Evolutionary conservation across 2,113 vertebrate genomes (phyloP).

Genomic region (Perca schrenkii): DNA sequence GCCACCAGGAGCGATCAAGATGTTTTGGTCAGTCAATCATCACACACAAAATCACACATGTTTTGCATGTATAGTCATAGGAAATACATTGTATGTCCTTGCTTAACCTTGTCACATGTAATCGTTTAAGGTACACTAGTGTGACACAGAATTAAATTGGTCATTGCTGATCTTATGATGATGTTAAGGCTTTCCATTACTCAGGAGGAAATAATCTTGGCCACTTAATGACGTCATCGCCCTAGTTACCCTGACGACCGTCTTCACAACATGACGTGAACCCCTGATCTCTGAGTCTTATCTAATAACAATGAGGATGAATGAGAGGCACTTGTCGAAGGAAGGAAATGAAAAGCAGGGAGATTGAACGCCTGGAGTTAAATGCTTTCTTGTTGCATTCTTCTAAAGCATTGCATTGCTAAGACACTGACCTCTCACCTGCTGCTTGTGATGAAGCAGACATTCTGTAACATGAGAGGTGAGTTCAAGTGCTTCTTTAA

Average conservation of each 20-base stretch:
- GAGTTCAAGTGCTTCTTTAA: constrained; percentile 15
- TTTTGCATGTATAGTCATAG: too few relatives aligned
- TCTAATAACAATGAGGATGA: constrained; percentile 46
- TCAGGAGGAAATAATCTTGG: constrained; percentile 30
- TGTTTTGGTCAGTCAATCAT: too few relatives aligned
- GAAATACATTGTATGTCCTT: neutral
- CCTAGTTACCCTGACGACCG: constrained; percentile 46
- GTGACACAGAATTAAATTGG: constrained; percentile 23
- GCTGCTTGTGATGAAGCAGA: neutral
- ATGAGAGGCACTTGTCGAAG: constrained; percentile 50
- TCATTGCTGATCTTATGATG: neutral
- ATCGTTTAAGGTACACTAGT: neutral
- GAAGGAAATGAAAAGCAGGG: constrained; percentile 50
- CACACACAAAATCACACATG: too few relatives aligned
- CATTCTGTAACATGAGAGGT: neutral
- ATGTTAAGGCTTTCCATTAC: constrained; percentile 4
- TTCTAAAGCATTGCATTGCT: constrained; percentile 10
- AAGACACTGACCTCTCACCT: constrained; percentile 14
- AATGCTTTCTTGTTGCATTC: constrained; percentile 15
- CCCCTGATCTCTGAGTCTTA: constrained; percentile 41
- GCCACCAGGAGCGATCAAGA: too few relatives aligned
- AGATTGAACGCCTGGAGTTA: constrained; percentile 1
- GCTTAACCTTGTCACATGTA: neutral
- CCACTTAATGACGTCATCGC: constrained; percentile 50
- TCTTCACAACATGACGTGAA: constrained; percentile 26